Evolutionary conservation across 1,140 invertebrate species (phyloP), one percentile per base, ranked within the genome.

Genomic region (Reticulitermes speratus): DNA sequence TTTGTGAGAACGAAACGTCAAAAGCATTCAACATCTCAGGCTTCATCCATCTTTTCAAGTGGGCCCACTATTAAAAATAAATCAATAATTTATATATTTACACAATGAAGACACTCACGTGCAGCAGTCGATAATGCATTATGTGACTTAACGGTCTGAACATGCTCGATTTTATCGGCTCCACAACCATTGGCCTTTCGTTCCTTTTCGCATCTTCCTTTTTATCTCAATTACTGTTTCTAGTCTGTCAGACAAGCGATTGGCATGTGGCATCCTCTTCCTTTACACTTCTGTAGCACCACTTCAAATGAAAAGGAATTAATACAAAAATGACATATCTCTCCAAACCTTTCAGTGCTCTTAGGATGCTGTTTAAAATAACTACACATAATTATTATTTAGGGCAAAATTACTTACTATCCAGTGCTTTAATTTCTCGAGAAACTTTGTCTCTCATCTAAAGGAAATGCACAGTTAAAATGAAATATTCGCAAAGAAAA

Each of bases 81-180:
- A 75, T 75, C 65, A 75, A 75, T 75, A 75, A 75, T 75, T 30
- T 75, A 59, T 23, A 75, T 75, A 75, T 75, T 75, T 75, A 75
- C n/a, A 75, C n/a, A 75, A 75, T 75, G 65, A 30, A 75, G 65
- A 25, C 59, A 23, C n/a, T 75, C 52, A 19, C 52, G 14, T 5
- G 14, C 19, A 19, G 19, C 19, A 55, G 52, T 55, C 59, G 25
- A 65, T 65, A 65, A 21, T 25, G 59, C 21, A 65, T 65, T 65
- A 65, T 30, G 48, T 1, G 48, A 16, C 16, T 48, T 48, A 48
- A 48, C 59, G 8, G 55, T 75, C 5, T 14, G 25, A 25, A 8
- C 59, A 30, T 16, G 25, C 65, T 30, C 25, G 65, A 30, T n/a
- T 75, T 75, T 75, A 75, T 75, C 65, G 65, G 65, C 52, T 21